Conservation (phyloP, 1,140 invertebrate genomes). For the Drosophila neocordata region DNA sequence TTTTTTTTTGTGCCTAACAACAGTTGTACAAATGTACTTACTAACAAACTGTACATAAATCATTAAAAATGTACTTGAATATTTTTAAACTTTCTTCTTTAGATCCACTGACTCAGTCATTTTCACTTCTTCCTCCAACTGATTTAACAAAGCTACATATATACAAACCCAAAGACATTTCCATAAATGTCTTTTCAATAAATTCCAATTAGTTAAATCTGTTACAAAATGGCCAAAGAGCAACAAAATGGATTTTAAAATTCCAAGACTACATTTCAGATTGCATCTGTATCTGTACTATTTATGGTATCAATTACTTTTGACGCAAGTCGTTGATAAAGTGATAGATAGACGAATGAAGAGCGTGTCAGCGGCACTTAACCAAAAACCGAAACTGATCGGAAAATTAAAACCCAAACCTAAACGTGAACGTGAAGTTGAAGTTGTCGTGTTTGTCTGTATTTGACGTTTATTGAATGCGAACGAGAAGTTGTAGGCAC, state of each 20-base stretch:
- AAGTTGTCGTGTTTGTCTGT: not conserved
- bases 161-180: conserved; percentile 34
- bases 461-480: conserved; percentile 74
- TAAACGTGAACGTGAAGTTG: conserved; percentile 8
- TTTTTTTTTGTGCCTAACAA: too few relatives aligned
- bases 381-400: conserved; percentile 35
- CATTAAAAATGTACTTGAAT: too few relatives aligned
- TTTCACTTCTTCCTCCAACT: too few relatives aligned
- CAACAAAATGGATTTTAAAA: not conserved
- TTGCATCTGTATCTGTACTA: conserved; percentile 36
- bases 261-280: conserved; percentile 8
- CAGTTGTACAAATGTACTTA: too few relatives aligned
- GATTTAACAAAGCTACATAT: too few relatives aligned
- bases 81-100: too few relatives aligned
- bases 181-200: conserved; percentile 39
- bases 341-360: conserved; percentile 45
- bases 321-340: conserved; percentile 68
- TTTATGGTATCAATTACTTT: conserved; percentile 66
- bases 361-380: conserved; percentile 49
- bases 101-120: too few relatives aligned
- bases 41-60: too few relatives aligned
- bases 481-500: conserved; percentile 56
- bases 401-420: conserved; percentile 12
- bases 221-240: conserved; percentile 27
- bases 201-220: conserved; percentile 72